These are phyloP conservation scores for Panthera tigris DNA, from an alignment of 2,113 vertebrate genomes.

Conservation along the genomic window DNA sequence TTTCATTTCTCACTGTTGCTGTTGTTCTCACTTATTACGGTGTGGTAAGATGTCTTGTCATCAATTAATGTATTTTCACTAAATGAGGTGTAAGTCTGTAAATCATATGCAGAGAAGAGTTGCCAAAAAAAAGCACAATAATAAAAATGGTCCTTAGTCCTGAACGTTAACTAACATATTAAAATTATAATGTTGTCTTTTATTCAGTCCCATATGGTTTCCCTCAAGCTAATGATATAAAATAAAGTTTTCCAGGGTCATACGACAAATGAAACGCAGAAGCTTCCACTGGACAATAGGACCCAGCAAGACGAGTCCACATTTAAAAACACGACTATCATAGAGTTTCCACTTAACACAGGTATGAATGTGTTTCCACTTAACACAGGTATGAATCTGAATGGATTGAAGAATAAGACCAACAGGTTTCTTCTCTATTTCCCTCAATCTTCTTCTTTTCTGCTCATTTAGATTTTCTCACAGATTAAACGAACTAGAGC, in stretches of 20 bases:
- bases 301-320: neutral
- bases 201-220: neutral
- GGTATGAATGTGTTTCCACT: neutral
- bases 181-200: neutral
- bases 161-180: neutral
- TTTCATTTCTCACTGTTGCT: neutral
- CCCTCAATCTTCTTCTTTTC: neutral
- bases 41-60: neutral
- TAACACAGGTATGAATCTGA: neutral
- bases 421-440: neutral
- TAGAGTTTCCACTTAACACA: neutral
- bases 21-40: neutral
- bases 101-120: neutral
- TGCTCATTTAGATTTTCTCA: neutral
- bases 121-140: neutral
- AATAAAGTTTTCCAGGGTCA: conserved; percentile 18
- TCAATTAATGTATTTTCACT: neutral
- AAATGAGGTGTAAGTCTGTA: neutral
- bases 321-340: rapidly evolving
- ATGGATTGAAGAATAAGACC: neutral
- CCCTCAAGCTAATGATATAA: neutral
- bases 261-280: rapidly evolving
- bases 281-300: rapidly evolving
- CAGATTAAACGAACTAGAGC: neutral
- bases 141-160: neutral